phyloP scores from a whole-genome alignment of 2,113 vertebrate species.

The Eira barbara region DNA sequence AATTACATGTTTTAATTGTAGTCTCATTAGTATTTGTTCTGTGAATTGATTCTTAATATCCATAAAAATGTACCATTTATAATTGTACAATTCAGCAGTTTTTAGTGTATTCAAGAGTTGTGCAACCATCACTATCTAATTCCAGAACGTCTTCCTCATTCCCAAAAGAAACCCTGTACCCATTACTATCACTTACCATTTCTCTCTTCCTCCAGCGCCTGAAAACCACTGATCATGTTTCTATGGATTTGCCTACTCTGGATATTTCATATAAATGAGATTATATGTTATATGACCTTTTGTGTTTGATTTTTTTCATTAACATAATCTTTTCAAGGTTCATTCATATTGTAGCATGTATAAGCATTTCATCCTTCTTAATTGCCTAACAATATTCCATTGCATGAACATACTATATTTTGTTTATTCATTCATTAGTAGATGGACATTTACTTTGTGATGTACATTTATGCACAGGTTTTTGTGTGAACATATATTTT shows the following conservation, averaged over 20 bases:
- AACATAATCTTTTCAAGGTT: background rate
- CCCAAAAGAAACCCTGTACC: background rate
- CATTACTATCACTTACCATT: background rate
- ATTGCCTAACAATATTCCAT: background rate
- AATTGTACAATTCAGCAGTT: background rate
- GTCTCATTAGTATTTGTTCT: background rate
- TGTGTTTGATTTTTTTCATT: background rate
- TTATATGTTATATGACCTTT: background rate
- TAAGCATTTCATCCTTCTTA: background rate
- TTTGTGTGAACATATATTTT: conserved; percentile 11
- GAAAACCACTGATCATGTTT: background rate
- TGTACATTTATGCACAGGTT: background rate
- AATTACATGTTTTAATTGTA: background rate
- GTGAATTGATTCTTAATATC: background rate
- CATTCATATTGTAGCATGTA: background rate
- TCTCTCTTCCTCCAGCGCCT: background rate
- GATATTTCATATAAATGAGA: background rate
- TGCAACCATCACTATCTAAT: background rate
- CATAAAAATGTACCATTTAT: background rate
- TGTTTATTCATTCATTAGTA: conserved; percentile 2
- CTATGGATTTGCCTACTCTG: background rate
- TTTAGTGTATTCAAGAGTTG: background rate
- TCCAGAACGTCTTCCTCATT: background rate
- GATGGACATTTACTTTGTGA: background rate
- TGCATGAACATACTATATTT: background rate